Evolutionary conservation across 2,797 vertebrate genomes (phyloP), one percentile per base, ranked within the genome.

Genomic region (Hoplostethus atlanticus): DNA sequence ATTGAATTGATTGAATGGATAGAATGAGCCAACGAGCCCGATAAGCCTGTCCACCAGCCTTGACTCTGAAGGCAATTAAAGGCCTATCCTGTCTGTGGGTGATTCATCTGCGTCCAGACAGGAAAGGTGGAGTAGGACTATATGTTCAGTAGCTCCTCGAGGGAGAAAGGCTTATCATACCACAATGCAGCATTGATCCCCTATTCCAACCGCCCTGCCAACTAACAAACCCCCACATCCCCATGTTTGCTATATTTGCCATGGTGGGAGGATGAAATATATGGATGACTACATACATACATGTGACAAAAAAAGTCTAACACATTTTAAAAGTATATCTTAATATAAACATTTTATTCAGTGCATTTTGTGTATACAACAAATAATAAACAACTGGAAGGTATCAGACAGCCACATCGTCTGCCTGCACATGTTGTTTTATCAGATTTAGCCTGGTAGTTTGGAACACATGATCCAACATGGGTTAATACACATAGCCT

Each of bases 341-440:
- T 96, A 95, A 96, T 98, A 98, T 96, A 99, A 99, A 98, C 95
- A 94, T 96, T 98, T 93, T 97, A 97, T 98, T 99, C 93, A 96
- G 97, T 99, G 97, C 96, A 96, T 97, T 95, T 96, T 94, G 96
- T 96, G 96, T 97, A 96, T 97, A 99, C 96, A 98, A 98, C 96
- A 98, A 97, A 97, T 97, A 97, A 97, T 96, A 92, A 98, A 97
- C 96, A 96, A 97, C 91, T 96, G 94, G 95, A 95, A 94, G 88
- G 95, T 93, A 95, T 90, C 87, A 95, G 94, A 94, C 95, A 95
- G 94, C 93, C 63, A 92, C 93, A 84, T 77, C 89, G 84, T 85
- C 94, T 92, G 94, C 92, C 95, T 87, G 94, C 89, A 93, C 94
- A 89, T 93, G 93, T 93, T 95, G 94, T 93, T 93, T 93, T 87